These are phyloP conservation scores for Thecocarcelia acutangulata DNA, from an alignment of 2,888 invertebrate species.

Conservation along the genomic window DNA sequence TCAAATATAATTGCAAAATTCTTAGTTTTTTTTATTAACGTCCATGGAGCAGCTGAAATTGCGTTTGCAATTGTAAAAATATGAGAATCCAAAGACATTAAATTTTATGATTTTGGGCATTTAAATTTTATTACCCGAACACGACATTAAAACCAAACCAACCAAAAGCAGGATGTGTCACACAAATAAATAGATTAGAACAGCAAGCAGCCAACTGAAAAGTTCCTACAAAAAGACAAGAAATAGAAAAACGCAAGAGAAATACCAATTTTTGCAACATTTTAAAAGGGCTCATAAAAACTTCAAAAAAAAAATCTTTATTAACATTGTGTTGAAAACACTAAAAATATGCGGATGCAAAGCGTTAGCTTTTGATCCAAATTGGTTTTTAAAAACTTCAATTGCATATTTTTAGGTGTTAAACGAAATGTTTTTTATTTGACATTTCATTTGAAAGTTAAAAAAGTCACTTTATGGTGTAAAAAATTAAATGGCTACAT, in stretches of 20 bases:
- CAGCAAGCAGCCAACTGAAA: constrained; percentile 45
- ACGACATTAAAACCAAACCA: constrained; percentile 31
- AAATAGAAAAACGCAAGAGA: constrained; percentile 4
- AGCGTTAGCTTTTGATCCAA: constrained; percentile 8
- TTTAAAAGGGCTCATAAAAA: constrained; percentile 8
- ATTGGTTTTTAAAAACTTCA: neutral
- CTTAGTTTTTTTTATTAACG: neutral
- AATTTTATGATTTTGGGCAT: constrained; percentile 58
- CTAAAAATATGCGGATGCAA: constrained; percentile 8
- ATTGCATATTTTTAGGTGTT: constrained; percentile 38
- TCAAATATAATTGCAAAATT: constrained; percentile 21
- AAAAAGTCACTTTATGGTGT: no score
- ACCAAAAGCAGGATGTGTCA: constrained; percentile 45
- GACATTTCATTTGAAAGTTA: no score
- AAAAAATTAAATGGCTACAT: no score
- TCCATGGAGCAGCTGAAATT: constrained; percentile 26
- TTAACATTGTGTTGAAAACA: constrained; percentile 16
- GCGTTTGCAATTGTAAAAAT: constrained; percentile 38
- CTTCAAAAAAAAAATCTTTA: constrained; percentile 27
- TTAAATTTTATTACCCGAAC: constrained; percentile 57
- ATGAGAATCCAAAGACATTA: constrained; percentile 35
- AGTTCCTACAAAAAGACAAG: neutral
- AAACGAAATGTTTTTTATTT: neutral
- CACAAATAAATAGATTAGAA: constrained; percentile 30
- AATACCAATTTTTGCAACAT: constrained; percentile 2